Conservation (phyloP, 2,113 vertebrate genomes). For the Cavia porcellus region DNA sequence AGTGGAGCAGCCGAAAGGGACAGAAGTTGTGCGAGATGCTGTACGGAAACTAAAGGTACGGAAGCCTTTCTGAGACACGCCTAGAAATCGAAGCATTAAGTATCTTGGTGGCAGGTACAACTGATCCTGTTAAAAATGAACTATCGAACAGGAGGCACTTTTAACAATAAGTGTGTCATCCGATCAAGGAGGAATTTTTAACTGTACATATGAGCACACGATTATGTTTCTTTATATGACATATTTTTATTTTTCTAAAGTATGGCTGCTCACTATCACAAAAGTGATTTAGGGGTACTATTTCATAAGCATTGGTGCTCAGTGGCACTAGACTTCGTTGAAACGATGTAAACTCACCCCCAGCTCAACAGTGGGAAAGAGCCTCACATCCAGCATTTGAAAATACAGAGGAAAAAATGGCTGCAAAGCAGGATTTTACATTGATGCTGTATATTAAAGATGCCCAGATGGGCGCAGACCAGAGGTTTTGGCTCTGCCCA, state of each 20-base stretch:
- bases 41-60: slow-evolving; percentile 98
- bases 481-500: neutral
- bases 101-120: neutral
- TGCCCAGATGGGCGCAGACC: neutral
- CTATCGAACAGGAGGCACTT: neutral
- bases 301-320: neutral
- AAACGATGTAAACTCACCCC: neutral
- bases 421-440: neutral
- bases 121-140: neutral
- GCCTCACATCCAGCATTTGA: neutral
- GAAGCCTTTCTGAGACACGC: neutral
- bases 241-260: neutral
- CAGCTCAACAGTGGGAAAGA: neutral
- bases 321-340: neutral
- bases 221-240: neutral
- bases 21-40: slow-evolving; percentile 97
- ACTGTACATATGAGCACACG: neutral
- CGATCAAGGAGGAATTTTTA: neutral
- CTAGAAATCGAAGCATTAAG: neutral
- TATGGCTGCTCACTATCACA: neutral
- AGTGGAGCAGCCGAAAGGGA: slow-evolving; percentile 98
- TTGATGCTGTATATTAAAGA: neutral
- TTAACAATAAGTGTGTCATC: neutral
- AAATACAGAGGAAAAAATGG: neutral
- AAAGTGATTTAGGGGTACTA: neutral